A percentile compares a stretch with the other conserved stretches of the same genome.
Conservation (phyloP, 2,113 vertebrate species). For the Eulemur macaco region DNA sequence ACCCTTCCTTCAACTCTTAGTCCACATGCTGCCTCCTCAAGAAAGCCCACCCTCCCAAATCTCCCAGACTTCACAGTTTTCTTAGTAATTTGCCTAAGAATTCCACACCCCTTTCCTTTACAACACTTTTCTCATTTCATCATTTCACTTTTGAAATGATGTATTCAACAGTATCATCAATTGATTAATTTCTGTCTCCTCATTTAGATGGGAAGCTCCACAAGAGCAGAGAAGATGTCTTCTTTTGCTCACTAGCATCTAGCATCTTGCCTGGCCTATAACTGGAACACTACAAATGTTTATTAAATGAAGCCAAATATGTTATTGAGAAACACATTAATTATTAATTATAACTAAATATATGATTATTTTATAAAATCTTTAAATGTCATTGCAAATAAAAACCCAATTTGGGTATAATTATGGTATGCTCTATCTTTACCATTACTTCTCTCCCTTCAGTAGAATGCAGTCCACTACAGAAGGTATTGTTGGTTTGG, state of each 20-base stretch:
- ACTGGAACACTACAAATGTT: neutral
- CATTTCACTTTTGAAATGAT: neutral
- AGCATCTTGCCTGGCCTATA: neutral
- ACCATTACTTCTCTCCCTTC: neutral
- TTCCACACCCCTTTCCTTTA: neutral
- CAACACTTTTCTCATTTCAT: neutral
- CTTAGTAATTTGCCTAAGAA: neutral
- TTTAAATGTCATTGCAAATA: slow-evolving; percentile 34
- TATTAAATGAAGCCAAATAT: slow-evolving; percentile 24
- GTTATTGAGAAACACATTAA: slow-evolving; percentile 14
- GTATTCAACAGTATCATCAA: neutral
- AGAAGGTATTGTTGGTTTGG: neutral
- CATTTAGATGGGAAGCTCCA: neutral
- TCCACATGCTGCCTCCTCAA: neutral
- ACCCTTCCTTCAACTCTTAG: neutral
- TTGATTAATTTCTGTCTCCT: neutral
- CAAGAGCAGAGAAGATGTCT: neutral
- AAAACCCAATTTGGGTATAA: neutral
- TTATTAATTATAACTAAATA: neutral
- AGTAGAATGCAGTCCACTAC: neutral
- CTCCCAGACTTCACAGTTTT: neutral
- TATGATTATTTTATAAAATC: slow-evolving; percentile 1
- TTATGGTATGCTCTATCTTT: neutral
- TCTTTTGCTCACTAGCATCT: neutral
- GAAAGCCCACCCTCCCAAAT: neutral